Percentiles rank a stretch among this genome's conserved stretches.
Evolutionary conservation across 2,888 invertebrate genomes (phyloP).

Genomic region (Drosophila maculinotata): DNA sequence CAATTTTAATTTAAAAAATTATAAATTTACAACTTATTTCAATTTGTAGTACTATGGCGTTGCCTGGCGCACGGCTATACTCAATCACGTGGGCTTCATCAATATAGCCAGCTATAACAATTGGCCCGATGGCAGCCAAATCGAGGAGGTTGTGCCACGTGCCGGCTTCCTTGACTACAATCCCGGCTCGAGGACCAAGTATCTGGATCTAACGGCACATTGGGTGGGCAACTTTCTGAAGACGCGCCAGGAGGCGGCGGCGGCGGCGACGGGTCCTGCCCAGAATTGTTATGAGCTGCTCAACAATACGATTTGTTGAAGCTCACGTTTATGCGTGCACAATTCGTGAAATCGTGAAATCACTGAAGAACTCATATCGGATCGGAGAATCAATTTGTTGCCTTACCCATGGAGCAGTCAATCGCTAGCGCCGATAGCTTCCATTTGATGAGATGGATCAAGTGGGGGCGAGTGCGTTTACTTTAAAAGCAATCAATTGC

Average conservation of each 20-base stretch:
- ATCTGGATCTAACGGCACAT: slow-evolving; percentile 88
- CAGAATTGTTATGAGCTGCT: slow-evolving; percentile 84
- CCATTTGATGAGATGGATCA: slow-evolving; percentile 20
- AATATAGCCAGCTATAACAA: slow-evolving; percentile 91
- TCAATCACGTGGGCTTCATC: slow-evolving; percentile 86
- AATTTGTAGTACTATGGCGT: slow-evolving; percentile 87
- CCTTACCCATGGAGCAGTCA: slow-evolving; percentile 35
- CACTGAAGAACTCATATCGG: slow-evolving; percentile 44
- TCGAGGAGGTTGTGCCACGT: slow-evolving; percentile 87
- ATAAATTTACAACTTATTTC: background rate
- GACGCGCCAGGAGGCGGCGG: slow-evolving; percentile 81
- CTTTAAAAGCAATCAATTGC: slow-evolving; percentile 74
- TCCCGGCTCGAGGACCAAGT: slow-evolving; percentile 87
- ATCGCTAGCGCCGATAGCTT: slow-evolving; percentile 17
- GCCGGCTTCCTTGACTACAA: slow-evolving; percentile 86
- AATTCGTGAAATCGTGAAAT: slow-evolving; percentile 24
- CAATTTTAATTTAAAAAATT: too few species aligned
- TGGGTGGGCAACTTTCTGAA: slow-evolving; percentile 87
- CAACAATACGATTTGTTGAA: slow-evolving; percentile 85
- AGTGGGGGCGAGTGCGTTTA: slow-evolving; percentile 48
- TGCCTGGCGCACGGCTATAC: slow-evolving; percentile 88
- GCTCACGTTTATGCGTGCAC: slow-evolving; percentile 13
- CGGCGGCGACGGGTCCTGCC: slow-evolving; percentile 56
- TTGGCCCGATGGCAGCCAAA: slow-evolving; percentile 91
- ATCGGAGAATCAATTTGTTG: slow-evolving; percentile 47